Evolutionary conservation across 2,113 vertebrate genomes (phyloP), one percentile per base, ranked within the genome.

Genomic region (Eclectus roratus): DNA sequence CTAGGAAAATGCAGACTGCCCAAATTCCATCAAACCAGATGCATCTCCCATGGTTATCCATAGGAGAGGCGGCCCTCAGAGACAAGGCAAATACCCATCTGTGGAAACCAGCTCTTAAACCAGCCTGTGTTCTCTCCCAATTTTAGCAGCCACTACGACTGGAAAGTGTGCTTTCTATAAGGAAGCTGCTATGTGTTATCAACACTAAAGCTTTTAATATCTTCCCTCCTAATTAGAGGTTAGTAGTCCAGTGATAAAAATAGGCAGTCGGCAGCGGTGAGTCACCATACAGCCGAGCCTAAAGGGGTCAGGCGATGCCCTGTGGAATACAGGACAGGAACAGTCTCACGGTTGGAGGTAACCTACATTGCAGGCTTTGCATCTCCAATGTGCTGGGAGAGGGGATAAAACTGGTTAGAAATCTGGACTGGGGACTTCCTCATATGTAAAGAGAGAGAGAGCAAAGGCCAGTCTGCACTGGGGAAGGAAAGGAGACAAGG

Each of bases 171-270:
- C 60, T 86, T 94, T 93, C 77, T 0, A 0, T 87, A 69, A 87
- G 86, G 65, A 88, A 96, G 31, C 80, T 84, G 64, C 52, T 84
- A 66, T 4, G 3, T 52, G 53, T 91, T 85, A 91, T 17, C 4
- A 9, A 43, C 15, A 15, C 28, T 65, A 69, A 89, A 95, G 74
- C 83, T 95, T 91, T 92, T 92, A 93, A 84, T 92, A 86, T 84
- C 77, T 89, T 88, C 23, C 84, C 53, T 92, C 50, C 86, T 95
- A 92, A 93, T 93, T 94, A 92, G 86, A 89, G 88, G 95, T 94
- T 96, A 95, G 93, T 91, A 91, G 91, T 79, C 83, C 80, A 91
- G 77, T 60, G 93, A 91, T 39, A 86, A 91, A 96, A 94, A 96
- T 85, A 97, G 95, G 72, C 73, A 56, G 90, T 31, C 0, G 0